phyloP scores from a whole-genome alignment of 2,888 invertebrate genomes.

The Callosobruchus maculatus region DNA sequence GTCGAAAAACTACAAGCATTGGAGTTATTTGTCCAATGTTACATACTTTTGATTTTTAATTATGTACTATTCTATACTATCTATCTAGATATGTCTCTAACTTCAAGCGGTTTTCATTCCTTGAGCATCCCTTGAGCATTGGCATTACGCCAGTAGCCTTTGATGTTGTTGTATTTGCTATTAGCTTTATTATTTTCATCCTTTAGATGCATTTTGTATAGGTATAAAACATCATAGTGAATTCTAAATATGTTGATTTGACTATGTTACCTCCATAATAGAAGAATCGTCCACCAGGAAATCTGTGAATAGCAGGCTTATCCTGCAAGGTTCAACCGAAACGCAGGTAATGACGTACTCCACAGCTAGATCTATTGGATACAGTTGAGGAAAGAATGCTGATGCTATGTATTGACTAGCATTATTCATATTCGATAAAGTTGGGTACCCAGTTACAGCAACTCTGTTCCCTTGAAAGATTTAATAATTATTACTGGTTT shows the following conservation, averaged over 20 bases:
- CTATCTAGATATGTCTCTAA: too few relatives aligned
- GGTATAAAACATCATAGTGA: too few relatives aligned
- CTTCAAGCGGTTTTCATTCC: too few relatives aligned
- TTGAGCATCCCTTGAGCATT: too few relatives aligned
- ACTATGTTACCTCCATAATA: slow-evolving; percentile 58
- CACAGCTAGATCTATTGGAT: slow-evolving; percentile 63
- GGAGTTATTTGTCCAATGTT: too few relatives aligned
- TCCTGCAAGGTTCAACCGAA: slow-evolving; percentile 53
- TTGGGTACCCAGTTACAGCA: slow-evolving; percentile 51
- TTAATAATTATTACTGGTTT: too few relatives aligned
- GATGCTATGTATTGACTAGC: slow-evolving; percentile 56
- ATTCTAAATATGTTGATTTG: slow-evolving; percentile 1
- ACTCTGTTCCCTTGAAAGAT: slow-evolving; percentile 59
- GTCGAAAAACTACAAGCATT: slow-evolving; percentile 60
- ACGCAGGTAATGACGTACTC: slow-evolving; percentile 62
- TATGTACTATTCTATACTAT: too few relatives aligned
- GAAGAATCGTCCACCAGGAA: slow-evolving; percentile 64
- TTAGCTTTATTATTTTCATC: too few relatives aligned
- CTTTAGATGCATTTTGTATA: too few relatives aligned
- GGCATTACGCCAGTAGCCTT: too few relatives aligned
- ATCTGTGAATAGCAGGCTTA: slow-evolving; percentile 64
- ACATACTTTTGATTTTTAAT: too few relatives aligned
- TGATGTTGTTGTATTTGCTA: too few relatives aligned
- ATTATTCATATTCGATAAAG: slow-evolving; percentile 43
- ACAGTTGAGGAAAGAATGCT: slow-evolving; percentile 65